Conservation (phyloP, 2,888 invertebrate genomes). For the Tiliacea aurago region DNA sequence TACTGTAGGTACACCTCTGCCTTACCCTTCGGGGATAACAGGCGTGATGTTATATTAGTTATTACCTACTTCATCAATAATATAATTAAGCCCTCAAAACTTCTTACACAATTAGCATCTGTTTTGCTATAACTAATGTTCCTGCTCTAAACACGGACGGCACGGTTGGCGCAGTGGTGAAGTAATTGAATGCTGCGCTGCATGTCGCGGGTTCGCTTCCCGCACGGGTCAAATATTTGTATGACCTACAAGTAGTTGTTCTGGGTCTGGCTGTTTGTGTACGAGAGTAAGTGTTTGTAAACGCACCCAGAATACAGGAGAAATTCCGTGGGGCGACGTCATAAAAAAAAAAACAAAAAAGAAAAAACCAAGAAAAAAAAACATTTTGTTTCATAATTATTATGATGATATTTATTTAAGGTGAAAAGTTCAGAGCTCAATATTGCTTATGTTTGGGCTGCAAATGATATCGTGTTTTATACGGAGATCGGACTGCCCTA, state of each 20-base stretch:
- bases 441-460: constrained; percentile 79
- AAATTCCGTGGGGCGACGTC: no score
- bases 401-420: constrained; percentile 74
- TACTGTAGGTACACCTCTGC: neutral
- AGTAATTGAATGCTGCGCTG: no score
- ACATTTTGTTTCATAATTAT: no score
- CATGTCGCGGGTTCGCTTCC: no score
- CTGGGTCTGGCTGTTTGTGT: no score
- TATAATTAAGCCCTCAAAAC: neutral
- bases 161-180: no score
- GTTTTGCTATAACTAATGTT: neutral
- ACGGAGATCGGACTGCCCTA: constrained; percentile 80
- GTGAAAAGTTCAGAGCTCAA: constrained; percentile 78
- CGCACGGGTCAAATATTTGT: no score
- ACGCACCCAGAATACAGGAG: no score
- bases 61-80: neutral
- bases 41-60: neutral
- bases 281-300: no score
- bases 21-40: neutral
- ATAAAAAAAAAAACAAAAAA: no score
- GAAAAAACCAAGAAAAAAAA: no score
- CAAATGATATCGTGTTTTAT: constrained; percentile 81
- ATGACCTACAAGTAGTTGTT: no score
- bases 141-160: neutral
- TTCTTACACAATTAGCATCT: neutral